Base-by-base conservation (phyloP, 1,140 invertebrate species). In the Brachionus koreanus region DNA sequence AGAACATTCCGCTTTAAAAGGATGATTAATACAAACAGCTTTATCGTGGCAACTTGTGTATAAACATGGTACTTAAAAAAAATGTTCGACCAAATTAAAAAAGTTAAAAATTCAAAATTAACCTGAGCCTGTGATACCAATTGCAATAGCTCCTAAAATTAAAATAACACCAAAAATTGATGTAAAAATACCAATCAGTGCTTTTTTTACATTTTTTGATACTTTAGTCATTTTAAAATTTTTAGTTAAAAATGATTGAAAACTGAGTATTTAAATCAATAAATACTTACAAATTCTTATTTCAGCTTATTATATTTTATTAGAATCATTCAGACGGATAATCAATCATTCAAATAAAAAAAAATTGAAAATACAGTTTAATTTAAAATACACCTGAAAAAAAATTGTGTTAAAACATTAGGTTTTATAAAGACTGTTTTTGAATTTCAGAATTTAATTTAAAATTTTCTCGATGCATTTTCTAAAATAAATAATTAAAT, bases 1-100 rank as follows among this genome's bases (percentile, higher is more conserved):
- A 13, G 23, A 16, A 37, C 75, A 77, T 77, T 77, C 75, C n/a
- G 42, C 75, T 6, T 77, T 49, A 39, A 77, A 77, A 13, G n/a
- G 25, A 37, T 25, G 39, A n/a, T 77, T 77, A n/a, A 49, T 16
- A 12, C 75, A 77, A 29, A 37, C 10, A 61, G 75, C 75, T 33
- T 77, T 77, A 13, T 33, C 46, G 23, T 77, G 75, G 10, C 75
- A 77, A 3, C 33, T 77, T 0, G 75, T 77, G 5, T 57, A 52
- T 12, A 52, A 10, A 61, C 75, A 77, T 33, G 75, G 75, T 16
- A 39, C 72, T 75, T 43, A 16, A 75, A 75, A 4, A 4, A n/a
- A 1, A 19, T 10, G 12, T 29, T 35, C n/a, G n/a, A n/a, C n/a
- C n/a, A 35, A 67, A 67, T n/a, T 13, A 13, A 35, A 67, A 63